A percentile compares a stretch with the other conserved stretches of the same genome.
Evolutionary conservation across 2,888 invertebrate species (phyloP).

Genomic region (Thecocarcelia acutangulata): DNA sequence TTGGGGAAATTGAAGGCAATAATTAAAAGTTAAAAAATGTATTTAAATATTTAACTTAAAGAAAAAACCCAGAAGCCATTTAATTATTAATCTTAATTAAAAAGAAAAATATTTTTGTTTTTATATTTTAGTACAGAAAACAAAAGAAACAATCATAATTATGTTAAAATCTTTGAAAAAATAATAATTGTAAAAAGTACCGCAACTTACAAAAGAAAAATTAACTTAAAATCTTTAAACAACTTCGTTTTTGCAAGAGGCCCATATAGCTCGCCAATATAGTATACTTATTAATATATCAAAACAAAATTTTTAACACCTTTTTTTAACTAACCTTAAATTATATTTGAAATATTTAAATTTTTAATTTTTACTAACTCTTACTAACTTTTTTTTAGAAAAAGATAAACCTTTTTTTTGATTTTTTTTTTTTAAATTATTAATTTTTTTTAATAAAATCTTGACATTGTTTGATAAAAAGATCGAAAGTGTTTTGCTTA

Average conservation of each 20-base stretch:
- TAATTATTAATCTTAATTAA: slow-evolving; percentile 68
- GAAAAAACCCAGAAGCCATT: slow-evolving; percentile 61
- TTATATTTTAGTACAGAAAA: slow-evolving; percentile 65
- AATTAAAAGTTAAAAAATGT: slow-evolving; percentile 69
- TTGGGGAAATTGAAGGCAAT: slow-evolving; percentile 70
- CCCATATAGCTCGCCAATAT: slow-evolving; percentile 83
- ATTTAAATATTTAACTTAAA: slow-evolving; percentile 72
- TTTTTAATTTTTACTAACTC: slow-evolving; percentile 71
- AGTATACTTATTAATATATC: slow-evolving; percentile 71
- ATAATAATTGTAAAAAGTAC: slow-evolving; percentile 70
- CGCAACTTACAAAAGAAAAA: slow-evolving; percentile 70
- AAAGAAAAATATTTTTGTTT: slow-evolving; percentile 70
- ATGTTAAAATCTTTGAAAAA: slow-evolving; percentile 48
- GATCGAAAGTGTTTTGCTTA: slow-evolving; percentile 4
- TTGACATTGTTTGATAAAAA: slow-evolving; percentile 21
- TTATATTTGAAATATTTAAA: slow-evolving; percentile 65
- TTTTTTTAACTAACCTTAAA: slow-evolving; percentile 59
- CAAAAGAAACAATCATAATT: slow-evolving; percentile 66
- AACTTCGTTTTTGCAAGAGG: slow-evolving; percentile 83
- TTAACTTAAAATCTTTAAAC: slow-evolving; percentile 71
- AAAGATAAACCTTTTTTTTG: slow-evolving; percentile 13
- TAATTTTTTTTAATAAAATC: slow-evolving; percentile 15
- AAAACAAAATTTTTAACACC: slow-evolving; percentile 57
- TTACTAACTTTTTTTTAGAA: slow-evolving; percentile 72
- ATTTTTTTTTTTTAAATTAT: slow-evolving; percentile 56